These are phyloP conservation scores for Sebastes matsubarae DNA, from an alignment of 2,797 vertebrate genomes.

Conservation along the genomic window DNA sequence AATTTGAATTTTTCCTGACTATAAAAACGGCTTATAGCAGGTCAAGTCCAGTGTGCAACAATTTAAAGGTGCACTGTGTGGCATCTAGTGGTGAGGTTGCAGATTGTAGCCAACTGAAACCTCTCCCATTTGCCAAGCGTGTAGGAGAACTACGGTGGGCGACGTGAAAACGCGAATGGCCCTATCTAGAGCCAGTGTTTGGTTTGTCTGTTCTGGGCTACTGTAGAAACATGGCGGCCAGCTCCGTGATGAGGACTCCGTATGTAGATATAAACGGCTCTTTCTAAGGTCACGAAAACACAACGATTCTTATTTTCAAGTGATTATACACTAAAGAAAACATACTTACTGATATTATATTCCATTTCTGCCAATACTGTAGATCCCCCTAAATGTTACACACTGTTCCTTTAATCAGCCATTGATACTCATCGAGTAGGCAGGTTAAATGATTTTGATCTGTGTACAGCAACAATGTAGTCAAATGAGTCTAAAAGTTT, in stretches of 20 bases:
- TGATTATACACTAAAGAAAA: neutral
- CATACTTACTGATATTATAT: neutral
- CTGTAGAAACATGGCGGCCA: neutral
- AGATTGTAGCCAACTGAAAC: neutral
- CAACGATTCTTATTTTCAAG: neutral
- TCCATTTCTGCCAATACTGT: neutral
- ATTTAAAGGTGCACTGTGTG: too few species aligned
- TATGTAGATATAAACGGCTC: neutral
- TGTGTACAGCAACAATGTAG: conserved; percentile 5
- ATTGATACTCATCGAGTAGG: neutral
- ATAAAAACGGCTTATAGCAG: neutral
- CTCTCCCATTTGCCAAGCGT: neutral
- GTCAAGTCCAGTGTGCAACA: neutral
- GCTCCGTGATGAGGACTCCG: too few species aligned
- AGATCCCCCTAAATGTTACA: neutral
- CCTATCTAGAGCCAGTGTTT: too few species aligned
- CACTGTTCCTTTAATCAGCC: neutral
- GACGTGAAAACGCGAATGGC: neutral
- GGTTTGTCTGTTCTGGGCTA: neutral
- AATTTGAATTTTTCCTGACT: neutral
- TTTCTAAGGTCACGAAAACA: neutral
- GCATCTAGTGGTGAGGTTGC: neutral
- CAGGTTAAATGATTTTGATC: neutral
- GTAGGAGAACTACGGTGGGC: neutral
- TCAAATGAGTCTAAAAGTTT: conserved; percentile 7